These are phyloP conservation scores for Cladopsammia gracilis DNA, from an alignment of 64 coral and sea anemone species.

Conservation along the genomic window DNA sequence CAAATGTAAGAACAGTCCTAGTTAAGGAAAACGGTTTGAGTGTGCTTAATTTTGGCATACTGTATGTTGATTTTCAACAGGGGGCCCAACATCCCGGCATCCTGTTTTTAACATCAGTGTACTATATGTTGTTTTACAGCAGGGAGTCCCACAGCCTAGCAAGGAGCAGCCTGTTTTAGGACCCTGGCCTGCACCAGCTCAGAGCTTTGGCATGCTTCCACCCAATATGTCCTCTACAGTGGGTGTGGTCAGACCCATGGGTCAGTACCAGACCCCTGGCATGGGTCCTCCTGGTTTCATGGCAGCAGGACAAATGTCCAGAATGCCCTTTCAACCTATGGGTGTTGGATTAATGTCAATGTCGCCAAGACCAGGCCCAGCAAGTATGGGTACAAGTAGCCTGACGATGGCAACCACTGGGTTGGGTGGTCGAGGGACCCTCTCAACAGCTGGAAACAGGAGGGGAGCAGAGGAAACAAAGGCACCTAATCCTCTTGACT, in stretches of 20 bases:
- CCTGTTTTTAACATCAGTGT: no score
- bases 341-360: constrained; percentile 50
- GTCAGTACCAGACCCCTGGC: constrained; percentile 25
- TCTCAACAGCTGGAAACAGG: constrained; percentile 43
- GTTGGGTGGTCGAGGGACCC: constrained; percentile 48
- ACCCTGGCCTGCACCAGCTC: constrained; percentile 31
- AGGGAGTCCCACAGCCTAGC: background rate
- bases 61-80: background rate
- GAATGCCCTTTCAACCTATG: constrained; percentile 31
- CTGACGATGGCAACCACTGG: constrained; percentile 54
- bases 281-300: constrained; percentile 37
- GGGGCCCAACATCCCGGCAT: background rate
- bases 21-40: no score
- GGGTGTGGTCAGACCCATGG: constrained; percentile 74
- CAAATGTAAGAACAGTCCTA: no score
- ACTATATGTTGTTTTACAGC: background rate
- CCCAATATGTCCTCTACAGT: constrained; percentile 46
- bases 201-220: constrained; percentile 43
- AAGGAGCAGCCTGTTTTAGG: no score
- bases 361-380: constrained; percentile 60
- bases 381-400: constrained; percentile 57
- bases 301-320: background rate
- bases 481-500: constrained; percentile 70
- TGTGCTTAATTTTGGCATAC: no score
- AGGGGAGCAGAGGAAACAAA: constrained; percentile 40